A percentile compares a stretch with the other conserved stretches of the same genome.
phyloP scores from a whole-genome alignment of 2,888 invertebrate genomes.

The Cecidostiba fungosa region DNA sequence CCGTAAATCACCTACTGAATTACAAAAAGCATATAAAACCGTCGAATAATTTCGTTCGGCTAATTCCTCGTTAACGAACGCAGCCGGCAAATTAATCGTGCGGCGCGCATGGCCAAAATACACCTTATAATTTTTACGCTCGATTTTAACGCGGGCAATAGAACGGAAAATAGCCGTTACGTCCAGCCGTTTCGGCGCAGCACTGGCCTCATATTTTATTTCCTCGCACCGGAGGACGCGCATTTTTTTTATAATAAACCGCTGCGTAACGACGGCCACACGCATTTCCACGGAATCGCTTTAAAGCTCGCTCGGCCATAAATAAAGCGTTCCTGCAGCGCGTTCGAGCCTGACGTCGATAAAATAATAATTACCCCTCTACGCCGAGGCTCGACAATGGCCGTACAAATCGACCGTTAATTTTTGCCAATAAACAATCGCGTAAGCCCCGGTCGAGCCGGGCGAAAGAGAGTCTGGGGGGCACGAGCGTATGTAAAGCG shows the following conservation, averaged over 20 bases:
- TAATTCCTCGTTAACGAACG: conserved; percentile 5
- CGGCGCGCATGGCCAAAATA: background rate
- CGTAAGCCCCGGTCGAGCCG: conserved; percentile 32
- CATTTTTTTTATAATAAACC: conserved; percentile 62
- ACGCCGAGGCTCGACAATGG: conserved; percentile 70
- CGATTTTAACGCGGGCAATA: conserved; percentile 55
- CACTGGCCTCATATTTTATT: conserved; percentile 27
- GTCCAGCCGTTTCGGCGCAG: conserved; percentile 33
- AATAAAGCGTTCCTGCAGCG: conserved; percentile 29
- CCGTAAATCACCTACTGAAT: background rate
- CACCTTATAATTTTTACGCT: conserved; percentile 51
- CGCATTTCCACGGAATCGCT: conserved; percentile 45
- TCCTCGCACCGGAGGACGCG: conserved; percentile 2
- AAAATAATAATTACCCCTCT: conserved; percentile 74
- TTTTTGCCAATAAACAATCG: conserved; percentile 79
- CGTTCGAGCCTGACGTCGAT: conserved; percentile 68
- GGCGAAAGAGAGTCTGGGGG: conserved; percentile 20
- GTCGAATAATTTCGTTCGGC: background rate
- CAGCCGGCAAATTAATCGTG: conserved; percentile 28
- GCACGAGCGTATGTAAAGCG: conserved; percentile 15
- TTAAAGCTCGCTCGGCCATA: background rate
- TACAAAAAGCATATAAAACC: background rate
- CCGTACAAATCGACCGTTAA: conserved; percentile 76
- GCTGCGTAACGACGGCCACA: conserved; percentile 43
- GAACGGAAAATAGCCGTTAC: conserved; percentile 59